A percentile compares a stretch with the other conserved stretches of the same genome.
Conservation (phyloP, 1,140 invertebrate species). For the Helicoverpa zea region DNA sequence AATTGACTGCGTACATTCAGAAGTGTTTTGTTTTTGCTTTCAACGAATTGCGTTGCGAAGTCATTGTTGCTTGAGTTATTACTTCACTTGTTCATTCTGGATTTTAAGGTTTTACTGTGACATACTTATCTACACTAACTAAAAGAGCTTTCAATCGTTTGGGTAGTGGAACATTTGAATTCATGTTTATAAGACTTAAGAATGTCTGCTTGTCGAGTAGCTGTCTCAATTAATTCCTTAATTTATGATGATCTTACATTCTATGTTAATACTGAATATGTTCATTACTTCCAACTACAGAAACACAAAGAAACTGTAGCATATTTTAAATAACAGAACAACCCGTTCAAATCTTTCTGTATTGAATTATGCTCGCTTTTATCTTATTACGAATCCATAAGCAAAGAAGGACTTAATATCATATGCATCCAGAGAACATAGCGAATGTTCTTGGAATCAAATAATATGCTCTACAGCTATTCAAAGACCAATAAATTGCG, state of each 20-base stretch:
- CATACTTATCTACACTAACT: not conserved
- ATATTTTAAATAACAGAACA: too few relatives aligned
- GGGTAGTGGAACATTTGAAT: not conserved
- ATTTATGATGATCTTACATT: too few relatives aligned
- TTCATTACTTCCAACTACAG: too few relatives aligned
- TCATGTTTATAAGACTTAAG: not conserved
- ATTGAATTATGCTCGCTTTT: too few relatives aligned
- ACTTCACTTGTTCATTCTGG: not conserved
- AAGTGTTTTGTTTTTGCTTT: not conserved
- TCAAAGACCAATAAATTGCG: constrained; percentile 16
- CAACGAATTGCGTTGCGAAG: not conserved
- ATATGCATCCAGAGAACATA: not conserved
- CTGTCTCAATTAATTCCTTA: too few relatives aligned
- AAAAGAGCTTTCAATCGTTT: too few relatives aligned
- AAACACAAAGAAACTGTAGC: too few relatives aligned
- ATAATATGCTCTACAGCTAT: not conserved
- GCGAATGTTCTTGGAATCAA: not conserved
- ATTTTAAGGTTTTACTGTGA: not conserved
- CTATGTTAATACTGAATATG: too few relatives aligned
- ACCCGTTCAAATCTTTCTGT: too few relatives aligned
- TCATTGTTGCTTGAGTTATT: constrained; percentile 6
- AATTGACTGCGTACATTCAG: not conserved
- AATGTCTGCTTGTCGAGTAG: not conserved
- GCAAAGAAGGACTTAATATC: not conserved
- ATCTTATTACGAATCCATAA: constrained; percentile 1